Conservation (phyloP, 2,888 invertebrate species). For the Stomorhina lunata region DNA sequence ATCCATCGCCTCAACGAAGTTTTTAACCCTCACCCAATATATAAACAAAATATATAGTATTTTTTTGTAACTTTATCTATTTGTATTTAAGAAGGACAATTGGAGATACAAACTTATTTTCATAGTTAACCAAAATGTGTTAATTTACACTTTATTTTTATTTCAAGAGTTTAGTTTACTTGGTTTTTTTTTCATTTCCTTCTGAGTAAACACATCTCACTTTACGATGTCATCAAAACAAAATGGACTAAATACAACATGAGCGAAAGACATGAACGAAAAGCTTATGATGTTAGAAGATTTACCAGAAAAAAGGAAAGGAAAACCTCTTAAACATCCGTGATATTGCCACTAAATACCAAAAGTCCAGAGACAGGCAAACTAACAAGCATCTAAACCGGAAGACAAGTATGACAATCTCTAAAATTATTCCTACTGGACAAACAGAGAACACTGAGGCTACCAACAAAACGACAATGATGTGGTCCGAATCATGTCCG, state of each 20-base stretch:
- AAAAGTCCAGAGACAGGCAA: conserved; percentile 26
- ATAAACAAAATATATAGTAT: neutral
- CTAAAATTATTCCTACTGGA: conserved; percentile 29
- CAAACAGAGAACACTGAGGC: conserved; percentile 29
- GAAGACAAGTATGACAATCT: conserved; percentile 8
- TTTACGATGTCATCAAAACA: conserved; percentile 49
- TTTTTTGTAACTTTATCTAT: conserved; percentile 12
- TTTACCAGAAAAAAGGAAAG: conserved; percentile 44
- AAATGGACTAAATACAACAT: neutral
- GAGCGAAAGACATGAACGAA: conserved; percentile 21
- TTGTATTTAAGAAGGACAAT: conserved; percentile 5
- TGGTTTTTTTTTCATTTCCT: conserved; percentile 15
- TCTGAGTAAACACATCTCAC: conserved; percentile 51
- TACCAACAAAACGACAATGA: conserved; percentile 49
- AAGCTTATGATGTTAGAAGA: conserved; percentile 30
- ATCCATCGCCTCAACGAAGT: too few relatives aligned
- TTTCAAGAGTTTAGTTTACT: conserved; percentile 44
- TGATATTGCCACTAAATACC: conserved; percentile 58
- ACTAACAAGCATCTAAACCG: neutral
- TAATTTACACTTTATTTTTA: conserved; percentile 61
- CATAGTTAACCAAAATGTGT: conserved; percentile 63
- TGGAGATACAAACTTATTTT: conserved; percentile 40
- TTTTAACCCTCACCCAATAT: neutral
- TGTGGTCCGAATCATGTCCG: conserved; percentile 59
- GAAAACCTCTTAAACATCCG: conserved; percentile 64